Percentiles rank a stretch among this genome's conserved stretches.
phyloP scores from a whole-genome alignment of 1,140 invertebrate genomes.

The Lucilia sericata region DNA sequence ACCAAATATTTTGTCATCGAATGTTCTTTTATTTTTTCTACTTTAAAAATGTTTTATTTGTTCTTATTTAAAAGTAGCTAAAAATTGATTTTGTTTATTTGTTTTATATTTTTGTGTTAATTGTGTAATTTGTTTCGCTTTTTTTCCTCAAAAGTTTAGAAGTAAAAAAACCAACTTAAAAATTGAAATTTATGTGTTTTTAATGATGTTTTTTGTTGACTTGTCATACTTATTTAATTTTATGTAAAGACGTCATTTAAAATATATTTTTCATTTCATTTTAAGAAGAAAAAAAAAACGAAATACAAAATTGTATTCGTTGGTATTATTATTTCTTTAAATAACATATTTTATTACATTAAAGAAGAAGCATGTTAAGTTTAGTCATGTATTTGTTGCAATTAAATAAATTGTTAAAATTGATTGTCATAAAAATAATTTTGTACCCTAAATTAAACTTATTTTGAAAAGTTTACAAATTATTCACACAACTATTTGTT shows the following conservation, averaged over 20 bases:
- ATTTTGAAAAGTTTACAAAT: no score
- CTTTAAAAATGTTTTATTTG: background rate
- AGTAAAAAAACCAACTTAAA: background rate
- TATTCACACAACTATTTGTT: no score
- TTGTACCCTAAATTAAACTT: no score
- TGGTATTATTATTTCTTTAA: no score
- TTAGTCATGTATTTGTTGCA: no score
- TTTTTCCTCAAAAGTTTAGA: background rate
- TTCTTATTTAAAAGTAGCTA: background rate
- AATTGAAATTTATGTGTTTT: background rate
- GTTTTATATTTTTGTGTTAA: background rate
- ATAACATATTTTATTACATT: no score
- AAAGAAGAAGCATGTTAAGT: no score
- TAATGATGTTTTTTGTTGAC: conserved; percentile 1
- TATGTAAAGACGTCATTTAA: conserved; percentile 7
- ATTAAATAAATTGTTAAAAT: no score
- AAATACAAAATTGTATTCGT: no score
- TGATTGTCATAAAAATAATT: no score
- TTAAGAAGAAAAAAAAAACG: no score
- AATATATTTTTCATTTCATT: background rate
- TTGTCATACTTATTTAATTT: conserved; percentile 10
- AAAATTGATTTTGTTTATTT: conserved; percentile 6
- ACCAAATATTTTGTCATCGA: conserved; percentile 11
- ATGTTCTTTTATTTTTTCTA: background rate
- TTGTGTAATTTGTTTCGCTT: conserved; percentile 9